Evolutionary conservation across 2,797 vertebrate genomes (phyloP), one percentile per base, ranked within the genome.

Genomic region (Synaphobranchus kaupii): DNA sequence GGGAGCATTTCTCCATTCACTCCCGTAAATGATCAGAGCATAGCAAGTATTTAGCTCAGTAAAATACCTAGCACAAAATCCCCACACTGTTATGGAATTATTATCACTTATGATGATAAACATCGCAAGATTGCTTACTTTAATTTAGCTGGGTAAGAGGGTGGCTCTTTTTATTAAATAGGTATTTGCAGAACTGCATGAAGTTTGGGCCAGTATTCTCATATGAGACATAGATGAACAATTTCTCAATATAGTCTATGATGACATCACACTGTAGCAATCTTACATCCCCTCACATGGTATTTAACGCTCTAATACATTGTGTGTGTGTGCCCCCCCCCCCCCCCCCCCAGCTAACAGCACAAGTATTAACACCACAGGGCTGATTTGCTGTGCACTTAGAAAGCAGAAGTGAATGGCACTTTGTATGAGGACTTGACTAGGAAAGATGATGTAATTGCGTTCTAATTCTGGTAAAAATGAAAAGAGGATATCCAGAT

Each of bases 401-500:
- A n/a, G 66, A 9, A 31, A 71, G 66, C 20, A 71, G 66, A 71
- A 71, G 66, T 71, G 28, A 71, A 31, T n/a, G n/a, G 10, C 9
- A 22, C 66, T 71, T 71, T 68, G 8, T 17, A 28, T 68, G 66
- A 68, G n/a, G 20, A 28, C 31, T 13, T 44, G 39, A 76, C 31
- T 0, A 12, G 68, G 68, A 71, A 71, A 34, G 4, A 0, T n/a
- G n/a, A 68, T 68, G 63, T 13, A 68, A 28, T 4, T n/a, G 20
- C 12, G 54, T 56, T 34, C n/a, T 84, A 54, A 58, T 84, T 84
- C 17, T 28, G 76, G 73, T 80, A 50, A 68, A 86, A 68, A 86
- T 50, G 50, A 58, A 66, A 60, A 60, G 56, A 17, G 58, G 58
- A 48, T 4, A 47, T 28, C 76, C 86, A 86, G 86, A 86, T 86